phyloP scores from a whole-genome alignment of 2,888 invertebrate species.

The Machimus atricapillus region DNA sequence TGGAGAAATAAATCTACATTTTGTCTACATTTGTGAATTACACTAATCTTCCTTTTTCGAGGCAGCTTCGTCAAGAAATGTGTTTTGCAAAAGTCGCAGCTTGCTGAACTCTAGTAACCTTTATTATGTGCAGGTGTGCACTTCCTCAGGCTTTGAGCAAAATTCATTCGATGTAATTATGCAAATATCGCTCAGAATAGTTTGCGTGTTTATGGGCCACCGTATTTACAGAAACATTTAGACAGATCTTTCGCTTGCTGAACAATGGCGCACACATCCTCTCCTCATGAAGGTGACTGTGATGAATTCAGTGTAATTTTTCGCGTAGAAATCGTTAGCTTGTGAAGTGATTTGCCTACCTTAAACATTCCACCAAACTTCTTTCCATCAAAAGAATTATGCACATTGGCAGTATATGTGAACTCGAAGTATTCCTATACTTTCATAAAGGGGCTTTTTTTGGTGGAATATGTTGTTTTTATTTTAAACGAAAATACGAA shows the following conservation, averaged over 20 bases:
- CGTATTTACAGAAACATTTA: not conserved
- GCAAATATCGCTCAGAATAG: conserved; percentile 7
- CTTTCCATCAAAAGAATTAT: not conserved
- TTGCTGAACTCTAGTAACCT: not conserved
- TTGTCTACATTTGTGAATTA: too few relatives aligned
- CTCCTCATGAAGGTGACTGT: not conserved
- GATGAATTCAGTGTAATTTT: not conserved
- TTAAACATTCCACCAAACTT: not conserved
- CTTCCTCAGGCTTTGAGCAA: not conserved
- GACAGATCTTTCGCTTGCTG: not conserved
- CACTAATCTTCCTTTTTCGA: not conserved
- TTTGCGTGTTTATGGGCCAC: conserved; percentile 12
- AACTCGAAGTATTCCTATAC: not conserved
- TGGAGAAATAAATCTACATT: too few relatives aligned
- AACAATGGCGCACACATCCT: not conserved
- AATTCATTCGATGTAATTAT: not conserved
- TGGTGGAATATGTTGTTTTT: not conserved
- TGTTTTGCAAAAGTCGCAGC: not conserved
- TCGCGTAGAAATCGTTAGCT: not conserved
- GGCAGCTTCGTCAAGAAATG: not conserved
- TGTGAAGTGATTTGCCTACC: not conserved
- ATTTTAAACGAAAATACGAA: not conserved
- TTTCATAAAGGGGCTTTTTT: not conserved
- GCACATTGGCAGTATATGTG: not conserved
- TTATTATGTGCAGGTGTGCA: not conserved